These are phyloP conservation scores for Chlamydotis undulata DNA, from an alignment of 2,113 vertebrate species.

Conservation along the genomic window DNA sequence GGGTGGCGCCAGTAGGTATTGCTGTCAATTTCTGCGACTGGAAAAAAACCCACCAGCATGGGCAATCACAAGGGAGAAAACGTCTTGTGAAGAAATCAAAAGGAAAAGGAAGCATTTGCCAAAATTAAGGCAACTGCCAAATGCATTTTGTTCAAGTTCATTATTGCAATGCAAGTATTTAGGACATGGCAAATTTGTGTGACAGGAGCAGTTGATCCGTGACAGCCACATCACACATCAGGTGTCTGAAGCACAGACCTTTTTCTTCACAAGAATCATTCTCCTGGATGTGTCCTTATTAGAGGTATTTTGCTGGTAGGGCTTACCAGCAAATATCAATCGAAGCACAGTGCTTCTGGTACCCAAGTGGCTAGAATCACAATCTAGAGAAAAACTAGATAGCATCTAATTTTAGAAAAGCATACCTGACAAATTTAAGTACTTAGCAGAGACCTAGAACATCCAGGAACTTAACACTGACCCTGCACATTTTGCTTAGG, in stretches of 20 bases:
- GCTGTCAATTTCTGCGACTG: conserved; percentile 93
- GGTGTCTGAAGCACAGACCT: neutral
- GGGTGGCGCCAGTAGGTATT: conserved; percentile 93
- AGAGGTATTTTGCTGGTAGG: neutral
- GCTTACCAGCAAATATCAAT: neutral
- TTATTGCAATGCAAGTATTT: neutral
- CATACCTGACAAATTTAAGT: neutral
- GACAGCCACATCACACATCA: fast-evolving
- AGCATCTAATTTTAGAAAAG: neutral
- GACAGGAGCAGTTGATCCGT: neutral
- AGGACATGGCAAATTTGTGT: neutral
- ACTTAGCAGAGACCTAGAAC: neutral
- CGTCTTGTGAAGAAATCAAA: conserved; percentile 1
- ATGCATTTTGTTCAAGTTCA: fast-evolving
- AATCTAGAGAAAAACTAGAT: neutral
- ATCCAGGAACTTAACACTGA: neutral
- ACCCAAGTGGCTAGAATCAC: neutral
- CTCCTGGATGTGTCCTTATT: neutral
- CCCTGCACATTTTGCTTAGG: neutral
- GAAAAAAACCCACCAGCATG: neutral
- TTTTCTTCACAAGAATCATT: neutral
- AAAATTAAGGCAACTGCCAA: neutral
- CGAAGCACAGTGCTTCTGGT: neutral
- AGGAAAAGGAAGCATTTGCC: neutral
- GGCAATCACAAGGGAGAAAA: neutral